Base-by-base conservation (phyloP, 2,888 invertebrate species). In the Sepioteuthis lessoniana region DNA sequence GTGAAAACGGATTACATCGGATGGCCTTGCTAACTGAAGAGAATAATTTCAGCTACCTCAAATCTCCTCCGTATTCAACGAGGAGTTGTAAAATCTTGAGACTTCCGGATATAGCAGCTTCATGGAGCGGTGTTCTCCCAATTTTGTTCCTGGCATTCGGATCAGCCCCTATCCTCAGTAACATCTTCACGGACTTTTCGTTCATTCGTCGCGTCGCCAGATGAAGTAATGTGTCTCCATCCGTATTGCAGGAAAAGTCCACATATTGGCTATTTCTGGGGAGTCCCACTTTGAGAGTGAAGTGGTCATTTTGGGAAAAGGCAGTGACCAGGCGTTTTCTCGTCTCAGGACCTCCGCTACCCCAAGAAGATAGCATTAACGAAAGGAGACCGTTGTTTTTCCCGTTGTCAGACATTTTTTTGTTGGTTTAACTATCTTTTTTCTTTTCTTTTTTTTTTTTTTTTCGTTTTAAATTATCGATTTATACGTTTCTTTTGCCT, bases 251-350 rank as follows among this genome's bases (percentile, higher is more conserved):
- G 13, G 76, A n/a, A 16, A 76, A 76, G 76, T 76, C 76, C n/a
- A 76, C 76, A n/a, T 76, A 76, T n/a, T 76, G 76, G 76, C 76
- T 76, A 76, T 76, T 76, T 35, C 76, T 76, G 76, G 76, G 76
- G 13, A 76, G 76, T 16, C 76, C 76, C 8, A 76, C n/a, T 35
- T 76, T 76, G 13, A 76, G 76, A 4, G 76, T 76, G 76, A 76
- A 76, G n/a, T 76, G 76, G 19, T 76, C 76, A n/a, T 76, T 76
- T 76, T 76, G 76, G n/a, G n/a, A 76, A n/a, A 76, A 76, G 10
- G 76, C 76, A 16, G n/a, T 76, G 3, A 76, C 76, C 76, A 76
- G 76, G 3, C 76, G 13, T n/a, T n/a, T 76, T 35, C 76, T 76
- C n/a, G n/a, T 76, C 16, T 76, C 76, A 4, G 76, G 76, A 0